phyloP scores from a whole-genome alignment of 2,888 invertebrate species.

The Cyclophora albipunctata region DNA sequence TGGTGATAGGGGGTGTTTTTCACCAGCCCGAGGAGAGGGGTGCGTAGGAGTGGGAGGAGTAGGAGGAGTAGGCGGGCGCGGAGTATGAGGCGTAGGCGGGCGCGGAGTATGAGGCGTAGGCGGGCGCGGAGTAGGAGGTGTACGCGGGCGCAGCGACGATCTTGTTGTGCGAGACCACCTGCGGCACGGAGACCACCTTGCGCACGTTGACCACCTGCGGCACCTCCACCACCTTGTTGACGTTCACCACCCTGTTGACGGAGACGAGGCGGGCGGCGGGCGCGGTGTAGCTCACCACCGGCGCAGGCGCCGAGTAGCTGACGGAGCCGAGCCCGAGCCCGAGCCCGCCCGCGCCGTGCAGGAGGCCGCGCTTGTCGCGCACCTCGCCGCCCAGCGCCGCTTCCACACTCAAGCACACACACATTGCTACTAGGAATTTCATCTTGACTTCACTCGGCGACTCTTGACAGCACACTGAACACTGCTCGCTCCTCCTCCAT shows the following conservation, averaged over 20 bases:
- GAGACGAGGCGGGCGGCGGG: constrained; percentile 9
- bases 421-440: constrained; percentile 1
- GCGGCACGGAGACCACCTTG: constrained; percentile 33
- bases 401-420: constrained; percentile 11
- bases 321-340: constrained; percentile 10
- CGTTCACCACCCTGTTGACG: constrained; percentile 23
- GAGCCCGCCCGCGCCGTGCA: constrained; percentile 11
- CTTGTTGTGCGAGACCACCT: constrained; percentile 23
- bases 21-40: no score
- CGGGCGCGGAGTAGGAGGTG: constrained; percentile 17
- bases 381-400: background rate
- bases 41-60: no score
- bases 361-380: constrained; percentile 26
- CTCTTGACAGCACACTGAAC: background rate
- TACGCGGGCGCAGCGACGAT: constrained; percentile 23
- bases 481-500: background rate
- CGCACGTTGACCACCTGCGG: constrained; percentile 30
- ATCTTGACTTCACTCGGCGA: background rate
- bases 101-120: constrained; percentile 1
- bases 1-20: no score
- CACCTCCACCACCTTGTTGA: constrained; percentile 28
- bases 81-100: no score
- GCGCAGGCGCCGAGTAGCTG: constrained; percentile 12
- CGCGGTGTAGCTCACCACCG: constrained; percentile 13
- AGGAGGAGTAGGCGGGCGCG: no score